Evolutionary conservation across 2,797 vertebrate species (phyloP), one percentile per base, ranked within the genome.

Genomic region (Anas georgica): DNA sequence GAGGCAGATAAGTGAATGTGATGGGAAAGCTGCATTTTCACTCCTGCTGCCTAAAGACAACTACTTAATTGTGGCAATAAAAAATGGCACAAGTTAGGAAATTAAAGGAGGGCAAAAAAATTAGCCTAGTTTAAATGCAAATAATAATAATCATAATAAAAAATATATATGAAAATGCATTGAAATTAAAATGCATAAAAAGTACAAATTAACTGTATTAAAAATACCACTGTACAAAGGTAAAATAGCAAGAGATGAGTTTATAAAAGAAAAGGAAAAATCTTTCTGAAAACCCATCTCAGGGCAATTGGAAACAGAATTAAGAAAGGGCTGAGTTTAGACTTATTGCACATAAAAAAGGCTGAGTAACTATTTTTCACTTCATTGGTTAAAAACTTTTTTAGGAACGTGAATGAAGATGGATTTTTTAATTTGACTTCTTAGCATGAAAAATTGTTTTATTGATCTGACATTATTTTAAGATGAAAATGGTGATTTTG

Each of bases 51-150:
- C 84, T 66, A 81, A 81, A 84, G 95, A 96, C 84, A 80, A 85
- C 70, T 86, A 78, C 88, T 96, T 93, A 92, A 84, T 90, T 92
- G 91, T 6, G 35, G 80, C 67, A 80, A 85, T 90, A 91, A 93
- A 91, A 93, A 93, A 86, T 78, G 35, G 69, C 81, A 80, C 60
- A 23, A 81, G 50, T 74, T 56, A 88, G 60, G 68, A 78, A 78
- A 79, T 80, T 88, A 69, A 86, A 88, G 68, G 68, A 66, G 37
- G 83, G 41, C 26, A 93, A 77, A 87, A 87, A 64, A 26, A 54
- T 90, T 72, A 48, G 25, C 67, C 21, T 75, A 10, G 52, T 58
- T 84, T 75, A 83, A 91, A 76, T 37, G 31, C 37, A 76, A 79
- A 63, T 52, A 75, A 43, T 43, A 43, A 43, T 43, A 18, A 43